phyloP scores from a whole-genome alignment of 2,888 invertebrate genomes.

The Hoplodrina blanda region DNA sequence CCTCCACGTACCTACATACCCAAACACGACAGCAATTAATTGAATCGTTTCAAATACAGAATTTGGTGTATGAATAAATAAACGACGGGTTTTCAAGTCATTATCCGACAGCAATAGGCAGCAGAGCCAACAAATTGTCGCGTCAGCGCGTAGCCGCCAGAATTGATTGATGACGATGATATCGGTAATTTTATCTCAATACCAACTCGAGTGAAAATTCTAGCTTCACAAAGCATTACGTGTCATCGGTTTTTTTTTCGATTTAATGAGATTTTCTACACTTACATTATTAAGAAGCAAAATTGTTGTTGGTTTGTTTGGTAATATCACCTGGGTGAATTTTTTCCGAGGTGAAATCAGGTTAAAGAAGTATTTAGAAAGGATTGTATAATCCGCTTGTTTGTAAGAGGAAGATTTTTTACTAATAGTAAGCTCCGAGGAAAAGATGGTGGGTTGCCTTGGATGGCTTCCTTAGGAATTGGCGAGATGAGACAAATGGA shows the following conservation, averaged over 20 bases:
- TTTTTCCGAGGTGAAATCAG: too few species aligned
- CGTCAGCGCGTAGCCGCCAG: constrained; percentile 67
- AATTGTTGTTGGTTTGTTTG: too few species aligned
- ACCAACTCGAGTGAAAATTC: constrained; percentile 65
- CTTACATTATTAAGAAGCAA: too few species aligned
- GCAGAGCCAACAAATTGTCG: constrained; percentile 71
- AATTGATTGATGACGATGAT: constrained; percentile 79
- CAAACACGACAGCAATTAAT: constrained; percentile 3
- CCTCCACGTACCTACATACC: too few species aligned
- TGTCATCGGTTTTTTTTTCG: constrained; percentile 51
- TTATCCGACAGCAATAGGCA: constrained; percentile 64
- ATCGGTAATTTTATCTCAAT: constrained; percentile 76
- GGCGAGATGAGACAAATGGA: too few species aligned
- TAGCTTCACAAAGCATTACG: constrained; percentile 58
- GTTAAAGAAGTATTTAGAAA: too few species aligned
- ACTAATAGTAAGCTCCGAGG: too few species aligned
- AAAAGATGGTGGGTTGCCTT: too few species aligned
- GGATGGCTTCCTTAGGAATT: too few species aligned
- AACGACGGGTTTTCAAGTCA: constrained; percentile 64
- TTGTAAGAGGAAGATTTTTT: too few species aligned
- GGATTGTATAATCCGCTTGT: too few species aligned
- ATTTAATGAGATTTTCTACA: constrained; percentile 51
- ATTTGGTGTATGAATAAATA: constrained; percentile 50
- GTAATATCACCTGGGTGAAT: too few species aligned
- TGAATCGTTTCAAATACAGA: constrained; percentile 29